Base-by-base conservation (phyloP, 1,140 invertebrate genomes). In the Rhyacophila brunnea region DNA sequence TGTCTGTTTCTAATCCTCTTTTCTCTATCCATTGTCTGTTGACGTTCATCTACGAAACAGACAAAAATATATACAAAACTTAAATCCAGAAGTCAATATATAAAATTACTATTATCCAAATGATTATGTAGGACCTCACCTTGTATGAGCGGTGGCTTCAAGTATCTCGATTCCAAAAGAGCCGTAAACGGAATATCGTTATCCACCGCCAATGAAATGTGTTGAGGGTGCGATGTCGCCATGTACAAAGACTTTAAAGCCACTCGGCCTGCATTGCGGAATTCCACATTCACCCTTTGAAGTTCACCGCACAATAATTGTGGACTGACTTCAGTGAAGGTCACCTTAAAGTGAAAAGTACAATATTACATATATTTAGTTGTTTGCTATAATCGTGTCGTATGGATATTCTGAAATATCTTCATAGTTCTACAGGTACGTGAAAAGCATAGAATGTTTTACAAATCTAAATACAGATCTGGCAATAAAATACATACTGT, bases 281-380 rank as follows among this genome's bases (percentile, higher is more conserved):
- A 80, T 50, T 85, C 83, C 1, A 92, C 77, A 40, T 82, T 81
- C 4, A 91, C 71, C 23, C 74, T 80, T 66, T 86, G 83, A 32
- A 92, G 77, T 73, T 92, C 89, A 5, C 89, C 88, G 67, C 86
- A 87, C 38, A 91, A 72, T 68, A 91, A 81, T 49, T 87, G 83
- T 1, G 77, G 71, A 46, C 80, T 82, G n/a, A 88, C 80, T 69
- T 89, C 84, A 15, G 80, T 81, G 68, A 92, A 90, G 3, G 80
- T 81, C 70, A 78, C 75, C 77, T 79, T 44, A 28, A 56, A 54
- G 13, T 38, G 51, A 42, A 52, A 15, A 28, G n/a, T n/a, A n/a
- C n/a, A n/a, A n/a, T n/a, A n/a, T n/a, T n/a, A n/a, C n/a, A n/a
- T n/a, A n/a, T n/a, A n/a, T n/a, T n/a, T n/a, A n/a, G n/a, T n/a